phyloP scores from a whole-genome alignment of 2,888 invertebrate genomes.

The Drosophila putrida region DNA sequence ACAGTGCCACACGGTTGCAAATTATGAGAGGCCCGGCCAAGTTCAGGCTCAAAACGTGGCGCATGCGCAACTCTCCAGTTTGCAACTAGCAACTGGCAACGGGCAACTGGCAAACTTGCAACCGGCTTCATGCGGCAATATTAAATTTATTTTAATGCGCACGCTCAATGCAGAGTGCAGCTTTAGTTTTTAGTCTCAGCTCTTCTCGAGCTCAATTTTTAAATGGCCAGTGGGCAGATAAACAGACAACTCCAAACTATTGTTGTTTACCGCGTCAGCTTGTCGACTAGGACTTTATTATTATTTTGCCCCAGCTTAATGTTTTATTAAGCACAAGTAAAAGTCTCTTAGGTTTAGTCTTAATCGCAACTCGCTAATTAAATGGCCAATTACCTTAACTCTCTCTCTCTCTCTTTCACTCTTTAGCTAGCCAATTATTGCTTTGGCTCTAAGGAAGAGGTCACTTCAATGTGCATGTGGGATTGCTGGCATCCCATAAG shows the following conservation, averaged over 20 bases:
- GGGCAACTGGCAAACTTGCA: constrained; percentile 33
- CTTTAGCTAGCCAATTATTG: neutral
- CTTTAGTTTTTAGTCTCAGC: constrained; percentile 15
- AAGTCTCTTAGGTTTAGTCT: neutral
- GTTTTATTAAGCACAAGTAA: constrained; percentile 39
- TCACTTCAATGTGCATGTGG: constrained; percentile 15
- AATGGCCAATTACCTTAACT: neutral
- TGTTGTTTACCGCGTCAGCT: constrained; percentile 43
- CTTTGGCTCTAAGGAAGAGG: constrained; percentile 12
- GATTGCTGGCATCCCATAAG: neutral
- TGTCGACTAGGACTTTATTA: constrained; percentile 26
- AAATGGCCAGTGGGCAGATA: constrained; percentile 54
- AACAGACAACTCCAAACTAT: constrained; percentile 1
- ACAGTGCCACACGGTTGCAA: constrained; percentile 61
- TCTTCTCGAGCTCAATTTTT: constrained; percentile 19
- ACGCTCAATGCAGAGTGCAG: constrained; percentile 22
- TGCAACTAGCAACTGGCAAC: constrained; percentile 13
- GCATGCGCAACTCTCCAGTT: constrained; percentile 49
- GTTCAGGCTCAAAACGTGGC: constrained; percentile 71
- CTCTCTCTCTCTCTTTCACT: neutral
- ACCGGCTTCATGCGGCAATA: constrained; percentile 67
- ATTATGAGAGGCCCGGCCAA: constrained; percentile 76
- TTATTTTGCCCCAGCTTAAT: constrained; percentile 28
- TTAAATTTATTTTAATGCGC: constrained; percentile 79
- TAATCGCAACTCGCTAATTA: constrained; percentile 33